These are phyloP conservation scores for Drosophila bocqueti DNA, from an alignment of 1,140 invertebrate species.

Conservation along the genomic window DNA sequence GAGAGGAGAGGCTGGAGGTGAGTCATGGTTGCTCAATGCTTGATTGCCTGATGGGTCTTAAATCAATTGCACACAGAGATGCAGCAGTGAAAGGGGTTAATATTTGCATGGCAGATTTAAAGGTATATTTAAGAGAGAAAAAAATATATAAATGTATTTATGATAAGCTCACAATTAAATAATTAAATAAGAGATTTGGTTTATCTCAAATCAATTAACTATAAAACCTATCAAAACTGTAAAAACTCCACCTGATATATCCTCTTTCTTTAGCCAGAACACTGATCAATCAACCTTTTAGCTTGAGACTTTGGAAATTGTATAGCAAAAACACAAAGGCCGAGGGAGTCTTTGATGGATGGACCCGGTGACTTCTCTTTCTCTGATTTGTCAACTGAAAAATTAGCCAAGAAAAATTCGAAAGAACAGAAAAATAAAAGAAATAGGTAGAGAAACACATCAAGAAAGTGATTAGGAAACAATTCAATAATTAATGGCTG, in stretches of 20 bases:
- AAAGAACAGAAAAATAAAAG: not conserved
- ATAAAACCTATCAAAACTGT: not conserved
- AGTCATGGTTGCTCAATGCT: slow-evolving; percentile 16
- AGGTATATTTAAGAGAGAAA: not conserved
- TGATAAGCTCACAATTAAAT: not conserved
- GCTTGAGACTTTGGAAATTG: not conserved
- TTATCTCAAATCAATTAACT: not conserved
- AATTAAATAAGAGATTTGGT: no score
- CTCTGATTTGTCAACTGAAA: slow-evolving; percentile 19
- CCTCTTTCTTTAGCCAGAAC: not conserved
- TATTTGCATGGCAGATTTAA: not conserved
- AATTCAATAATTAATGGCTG: slow-evolving; percentile 30
- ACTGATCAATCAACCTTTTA: slow-evolving; percentile 28
- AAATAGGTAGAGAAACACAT: not conserved
- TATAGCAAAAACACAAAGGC: slow-evolving; percentile 10
- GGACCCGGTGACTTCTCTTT: slow-evolving; percentile 7
- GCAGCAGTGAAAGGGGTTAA: slow-evolving; percentile 9
- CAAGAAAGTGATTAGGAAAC: slow-evolving; percentile 5
- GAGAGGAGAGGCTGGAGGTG: slow-evolving; percentile 4
- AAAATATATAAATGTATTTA: no score
- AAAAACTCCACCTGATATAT: not conserved
- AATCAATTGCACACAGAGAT: slow-evolving; percentile 5
- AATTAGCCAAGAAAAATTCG: slow-evolving; percentile 1
- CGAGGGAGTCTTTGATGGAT: slow-evolving; percentile 26
- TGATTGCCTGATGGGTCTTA: slow-evolving; percentile 8